These are phyloP conservation scores for Neofelis nebulosa DNA, from an alignment of 2,113 vertebrate genomes.

Conservation along the genomic window DNA sequence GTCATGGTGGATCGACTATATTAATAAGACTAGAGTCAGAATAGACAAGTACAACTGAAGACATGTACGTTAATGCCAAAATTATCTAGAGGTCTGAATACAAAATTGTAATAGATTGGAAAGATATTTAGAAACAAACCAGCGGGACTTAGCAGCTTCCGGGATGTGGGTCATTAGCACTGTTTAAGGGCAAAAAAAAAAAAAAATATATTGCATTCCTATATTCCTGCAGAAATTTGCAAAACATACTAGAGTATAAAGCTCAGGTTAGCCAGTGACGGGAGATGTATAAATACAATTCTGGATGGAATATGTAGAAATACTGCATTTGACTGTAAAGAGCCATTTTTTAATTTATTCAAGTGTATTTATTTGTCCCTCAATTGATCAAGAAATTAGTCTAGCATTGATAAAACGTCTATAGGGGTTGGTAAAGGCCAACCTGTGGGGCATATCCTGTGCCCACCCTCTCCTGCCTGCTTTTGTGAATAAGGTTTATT, in stretches of 20 bases:
- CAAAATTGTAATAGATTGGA: not conserved
- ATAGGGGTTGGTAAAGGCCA: not conserved
- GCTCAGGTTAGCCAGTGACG: not conserved
- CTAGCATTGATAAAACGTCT: not conserved
- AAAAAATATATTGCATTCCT: not conserved
- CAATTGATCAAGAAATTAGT: not conserved
- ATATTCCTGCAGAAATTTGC: not conserved
- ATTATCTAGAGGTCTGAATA: not conserved
- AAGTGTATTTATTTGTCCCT: not conserved
- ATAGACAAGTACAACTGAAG: not conserved
- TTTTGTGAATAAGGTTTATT: not conserved
- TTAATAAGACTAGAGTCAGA: not conserved
- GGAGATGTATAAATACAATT: not conserved
- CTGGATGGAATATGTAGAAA: not conserved
- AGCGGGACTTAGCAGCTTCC: not conserved
- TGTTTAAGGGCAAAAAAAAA: not conserved
- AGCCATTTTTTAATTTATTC: not conserved
- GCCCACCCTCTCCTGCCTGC: fast-evolving
- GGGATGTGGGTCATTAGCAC: not conserved
- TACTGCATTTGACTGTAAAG: not conserved
- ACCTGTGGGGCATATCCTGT: fast-evolving
- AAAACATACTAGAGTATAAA: not conserved
- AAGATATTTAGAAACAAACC: not conserved
- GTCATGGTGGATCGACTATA: no score
- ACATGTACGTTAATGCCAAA: not conserved